Base-by-base conservation (phyloP, 1,140 invertebrate genomes). In the Anagrus nilaparvatae region DNA sequence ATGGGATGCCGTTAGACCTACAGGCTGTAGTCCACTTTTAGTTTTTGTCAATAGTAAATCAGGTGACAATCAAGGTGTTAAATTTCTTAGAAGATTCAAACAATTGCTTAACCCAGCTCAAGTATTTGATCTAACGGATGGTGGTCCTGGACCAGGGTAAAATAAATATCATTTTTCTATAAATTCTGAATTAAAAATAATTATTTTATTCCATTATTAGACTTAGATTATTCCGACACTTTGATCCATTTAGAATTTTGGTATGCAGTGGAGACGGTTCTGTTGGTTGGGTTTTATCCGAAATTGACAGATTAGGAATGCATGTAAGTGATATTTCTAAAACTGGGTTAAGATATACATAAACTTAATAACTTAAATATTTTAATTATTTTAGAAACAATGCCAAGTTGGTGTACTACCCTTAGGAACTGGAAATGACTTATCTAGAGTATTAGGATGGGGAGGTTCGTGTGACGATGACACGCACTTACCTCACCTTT, bases 41-140 rank as follows among this genome's bases (percentile, higher is more conserved):
- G 92, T 97, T 29, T 96, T 96, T 62, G 91, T 97, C 48, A 97
- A 97, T 70, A 95, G 92, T 33, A 94, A 96, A 71, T 94, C 90
- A 43, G 93, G 93, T 51, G 93, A 97, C 72, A 96, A 96, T 71
- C 90, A 93, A 72, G 93, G 90, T 45, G 81, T 96, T n/a, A 93
- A 94, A 67, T 96, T 97, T 72, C 75, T 97, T 29, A 74, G 91
- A 43, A 77, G 92, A 44, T 96, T 97, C 66, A 95, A 94, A 61
- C 93, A 97, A 63, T 75, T 97, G 32, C 71, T 97, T 23, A 97
- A 97, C 73, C 93, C 94, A 9, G 91, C 91, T 43, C 93, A 97
- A 75, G 92, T 97, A 27, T 97, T 97, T 71, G 93, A 97, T 75
- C 79, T 97, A 49, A 93, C 94, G 47, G 79, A 78, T 10, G 86